Conservation (phyloP, 2,113 vertebrate species). For the Corythornis cristatus region DNA sequence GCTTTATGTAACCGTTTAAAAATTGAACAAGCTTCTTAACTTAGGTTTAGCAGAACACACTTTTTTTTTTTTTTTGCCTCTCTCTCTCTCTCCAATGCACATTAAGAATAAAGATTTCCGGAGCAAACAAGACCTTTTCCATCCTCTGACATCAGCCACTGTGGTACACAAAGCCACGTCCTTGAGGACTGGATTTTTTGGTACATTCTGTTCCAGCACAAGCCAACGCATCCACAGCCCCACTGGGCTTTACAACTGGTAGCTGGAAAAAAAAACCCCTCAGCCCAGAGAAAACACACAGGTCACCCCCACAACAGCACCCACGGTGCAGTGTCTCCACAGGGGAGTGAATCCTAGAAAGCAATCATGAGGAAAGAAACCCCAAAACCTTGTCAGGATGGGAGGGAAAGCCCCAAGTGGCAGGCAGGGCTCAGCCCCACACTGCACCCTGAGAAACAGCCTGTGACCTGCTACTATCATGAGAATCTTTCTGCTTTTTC, state of each 20-base stretch:
- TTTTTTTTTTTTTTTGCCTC: neutral
- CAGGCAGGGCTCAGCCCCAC: neutral
- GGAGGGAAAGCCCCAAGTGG: accelerated
- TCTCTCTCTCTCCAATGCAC: constrained; percentile 23
- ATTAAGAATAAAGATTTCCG: constrained; percentile 56
- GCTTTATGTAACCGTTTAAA: constrained; percentile 78
- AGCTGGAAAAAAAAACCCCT: neutral
- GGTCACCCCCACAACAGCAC: neutral
- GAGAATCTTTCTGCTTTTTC: neutral
- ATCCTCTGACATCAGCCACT: constrained; percentile 47
- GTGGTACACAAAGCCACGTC: constrained; percentile 33
- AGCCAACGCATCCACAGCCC: neutral
- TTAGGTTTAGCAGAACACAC: constrained; percentile 61
- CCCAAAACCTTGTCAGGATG: neutral
- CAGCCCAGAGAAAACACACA: neutral
- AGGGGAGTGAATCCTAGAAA: neutral
- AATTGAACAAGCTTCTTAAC: constrained; percentile 76
- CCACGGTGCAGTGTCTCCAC: accelerated
- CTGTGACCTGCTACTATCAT: neutral
- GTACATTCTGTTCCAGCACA: constrained; percentile 52
- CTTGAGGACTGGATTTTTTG: constrained; percentile 42
- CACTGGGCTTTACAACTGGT: neutral
- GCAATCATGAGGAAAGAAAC: neutral
- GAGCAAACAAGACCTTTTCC: constrained; percentile 50
- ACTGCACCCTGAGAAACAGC: neutral